Percentiles rank a stretch among this genome's conserved stretches.
Conservation (phyloP, 2,797 vertebrate species). For the Orientallactaga sibirica region DNA sequence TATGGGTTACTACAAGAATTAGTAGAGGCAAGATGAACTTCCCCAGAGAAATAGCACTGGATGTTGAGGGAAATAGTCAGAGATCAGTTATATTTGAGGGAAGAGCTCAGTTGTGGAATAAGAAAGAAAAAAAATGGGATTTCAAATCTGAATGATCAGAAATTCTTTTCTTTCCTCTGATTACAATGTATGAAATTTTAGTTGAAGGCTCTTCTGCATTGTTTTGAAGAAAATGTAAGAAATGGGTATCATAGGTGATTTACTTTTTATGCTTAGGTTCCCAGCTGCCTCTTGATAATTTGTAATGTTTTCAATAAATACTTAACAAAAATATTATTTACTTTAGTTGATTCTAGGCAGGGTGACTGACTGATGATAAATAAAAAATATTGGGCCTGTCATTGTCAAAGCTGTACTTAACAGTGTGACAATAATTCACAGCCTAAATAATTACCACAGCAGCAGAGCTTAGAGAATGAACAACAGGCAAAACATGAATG, state of each 20-base stretch:
- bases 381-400: slow-evolving; percentile 51
- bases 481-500: slow-evolving; percentile 14
- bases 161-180: not conserved
- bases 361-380: slow-evolving; percentile 62
- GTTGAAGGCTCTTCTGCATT: not conserved
- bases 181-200: accelerated
- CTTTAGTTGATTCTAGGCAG: slow-evolving; percentile 43
- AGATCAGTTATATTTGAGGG: not conserved
- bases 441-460: slow-evolving; percentile 51
- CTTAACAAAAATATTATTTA: slow-evolving; percentile 58
- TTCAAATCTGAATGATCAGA: not conserved
- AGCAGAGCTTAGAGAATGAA: slow-evolving; percentile 40
- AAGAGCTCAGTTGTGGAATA: accelerated
- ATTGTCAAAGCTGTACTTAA: slow-evolving; percentile 59
- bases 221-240: not conserved
- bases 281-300: not conserved
- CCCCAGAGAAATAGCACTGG: accelerated
- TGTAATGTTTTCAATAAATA: slow-evolving; percentile 54
- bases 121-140: not conserved
- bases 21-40: accelerated
- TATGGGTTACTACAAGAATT: accelerated
- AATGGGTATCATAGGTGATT: not conserved
- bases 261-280: not conserved
- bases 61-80: not conserved
- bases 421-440: slow-evolving; percentile 61